phyloP scores from a whole-genome alignment of 1,140 invertebrate genomes.

The Anthonomus grandis region DNA sequence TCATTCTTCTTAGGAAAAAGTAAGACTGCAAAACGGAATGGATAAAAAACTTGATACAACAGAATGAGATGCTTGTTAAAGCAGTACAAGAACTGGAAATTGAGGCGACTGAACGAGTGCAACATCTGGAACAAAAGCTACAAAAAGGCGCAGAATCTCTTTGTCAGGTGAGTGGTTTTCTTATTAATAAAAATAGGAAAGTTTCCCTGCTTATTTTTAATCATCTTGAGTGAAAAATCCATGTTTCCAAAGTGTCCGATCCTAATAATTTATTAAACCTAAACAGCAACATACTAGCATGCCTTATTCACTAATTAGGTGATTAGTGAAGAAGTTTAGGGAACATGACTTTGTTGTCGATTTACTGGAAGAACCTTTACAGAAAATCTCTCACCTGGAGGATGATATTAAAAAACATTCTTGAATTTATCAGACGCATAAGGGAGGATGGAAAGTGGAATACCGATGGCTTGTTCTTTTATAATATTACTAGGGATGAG shows the following conservation, averaged over 20 bases:
- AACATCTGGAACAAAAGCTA: slow-evolving; percentile 52
- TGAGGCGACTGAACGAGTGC: slow-evolving; percentile 53
- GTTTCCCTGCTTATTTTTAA: slow-evolving; percentile 11
- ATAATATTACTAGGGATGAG: slow-evolving; percentile 29
- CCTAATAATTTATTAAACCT: too few relatives aligned
- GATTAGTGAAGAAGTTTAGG: slow-evolving; percentile 41
- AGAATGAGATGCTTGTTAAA: slow-evolving; percentile 56
- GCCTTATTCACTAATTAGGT: slow-evolving; percentile 35
- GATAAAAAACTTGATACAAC: slow-evolving; percentile 56
- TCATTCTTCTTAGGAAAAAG: slow-evolving; percentile 53
- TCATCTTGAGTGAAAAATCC: slow-evolving; percentile 26
- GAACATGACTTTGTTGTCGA: slow-evolving; percentile 35
- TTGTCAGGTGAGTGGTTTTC: slow-evolving; percentile 41
- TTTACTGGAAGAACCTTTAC: slow-evolving; percentile 34
- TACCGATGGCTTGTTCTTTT: slow-evolving; percentile 38
- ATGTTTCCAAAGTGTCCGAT: slow-evolving; percentile 16
- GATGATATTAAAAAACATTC: slow-evolving; percentile 39
- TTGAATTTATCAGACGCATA: slow-evolving; percentile 39
- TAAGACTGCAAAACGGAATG: slow-evolving; percentile 55
- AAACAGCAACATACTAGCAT: too few relatives aligned
- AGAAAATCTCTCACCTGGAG: slow-evolving; percentile 37
- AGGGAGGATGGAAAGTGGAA: slow-evolving; percentile 33
- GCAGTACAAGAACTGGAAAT: slow-evolving; percentile 56
- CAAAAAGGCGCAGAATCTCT: slow-evolving; percentile 38
- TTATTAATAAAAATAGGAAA: slow-evolving; percentile 1